Evolutionary conservation across 2,888 invertebrate species (phyloP).

Genomic region (Oligia strigilis): DNA sequence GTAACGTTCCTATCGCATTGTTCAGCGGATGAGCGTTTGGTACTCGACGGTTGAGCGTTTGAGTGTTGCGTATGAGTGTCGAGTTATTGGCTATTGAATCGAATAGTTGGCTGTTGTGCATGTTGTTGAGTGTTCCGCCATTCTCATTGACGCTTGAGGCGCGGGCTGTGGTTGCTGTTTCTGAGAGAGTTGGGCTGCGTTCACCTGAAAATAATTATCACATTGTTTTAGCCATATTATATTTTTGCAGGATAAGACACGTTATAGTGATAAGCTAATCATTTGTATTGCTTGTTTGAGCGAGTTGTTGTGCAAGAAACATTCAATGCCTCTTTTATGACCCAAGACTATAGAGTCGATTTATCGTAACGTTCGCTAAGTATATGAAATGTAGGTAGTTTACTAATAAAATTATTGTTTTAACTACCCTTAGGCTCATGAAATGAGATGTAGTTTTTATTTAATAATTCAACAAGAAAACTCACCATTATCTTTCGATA

Average conservation of each 20-base stretch:
- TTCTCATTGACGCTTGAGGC: constrained; percentile 93
- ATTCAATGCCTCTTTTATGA: not conserved
- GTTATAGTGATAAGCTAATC: not conserved
- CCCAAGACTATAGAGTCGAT: not conserved
- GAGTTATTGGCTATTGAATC: constrained; percentile 79
- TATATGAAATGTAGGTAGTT: not conserved
- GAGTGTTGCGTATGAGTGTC: constrained; percentile 82
- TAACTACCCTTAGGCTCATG: not conserved
- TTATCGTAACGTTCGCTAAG: not conserved
- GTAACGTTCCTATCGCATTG: constrained; percentile 86
- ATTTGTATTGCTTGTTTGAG: not conserved
- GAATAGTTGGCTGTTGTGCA: constrained; percentile 72
- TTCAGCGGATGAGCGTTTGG: constrained; percentile 84
- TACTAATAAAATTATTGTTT: not conserved
- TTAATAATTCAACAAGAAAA: too few relatives aligned
- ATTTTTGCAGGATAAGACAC: not conserved
- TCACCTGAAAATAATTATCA: constrained; percentile 88
- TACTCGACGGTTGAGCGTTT: constrained; percentile 84
- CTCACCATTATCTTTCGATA: constrained; percentile 94
- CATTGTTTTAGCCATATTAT: not conserved
- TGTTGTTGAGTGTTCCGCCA: constrained; percentile 82
- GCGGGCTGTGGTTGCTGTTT: constrained; percentile 95
- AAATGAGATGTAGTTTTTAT: not conserved
- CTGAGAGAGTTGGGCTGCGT: constrained; percentile 95
- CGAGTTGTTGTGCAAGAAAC: not conserved